phyloP scores from a whole-genome alignment of 2,113 vertebrate genomes.

The Pollachius pollachius region DNA sequence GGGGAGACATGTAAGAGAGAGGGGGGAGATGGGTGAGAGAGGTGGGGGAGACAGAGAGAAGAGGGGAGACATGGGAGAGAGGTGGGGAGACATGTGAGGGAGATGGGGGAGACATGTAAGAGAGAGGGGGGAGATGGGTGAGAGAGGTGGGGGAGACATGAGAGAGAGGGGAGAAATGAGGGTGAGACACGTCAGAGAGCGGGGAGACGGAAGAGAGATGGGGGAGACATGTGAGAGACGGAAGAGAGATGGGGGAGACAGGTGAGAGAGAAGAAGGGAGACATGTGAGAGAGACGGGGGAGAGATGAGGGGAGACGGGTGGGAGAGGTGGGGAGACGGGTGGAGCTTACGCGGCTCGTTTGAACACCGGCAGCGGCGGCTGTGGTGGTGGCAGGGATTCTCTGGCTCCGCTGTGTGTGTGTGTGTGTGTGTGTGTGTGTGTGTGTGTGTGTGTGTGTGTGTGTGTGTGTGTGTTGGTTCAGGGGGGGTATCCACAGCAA shows the following conservation, averaged over 20 bases:
- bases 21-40: too few relatives aligned
- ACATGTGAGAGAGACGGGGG: constrained; percentile 53
- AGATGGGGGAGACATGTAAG: background rate
- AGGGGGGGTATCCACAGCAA: constrained; percentile 9
- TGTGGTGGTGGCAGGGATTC: constrained; percentile 28
- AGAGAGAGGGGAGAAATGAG: constrained; percentile 2
- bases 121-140: background rate
- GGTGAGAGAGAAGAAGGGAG: constrained; percentile 50
- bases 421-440: background rate
- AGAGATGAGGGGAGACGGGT: constrained; percentile 17
- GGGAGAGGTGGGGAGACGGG: constrained; percentile 45
- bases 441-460: constrained; percentile 43
- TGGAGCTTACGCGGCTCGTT: constrained; percentile 56
- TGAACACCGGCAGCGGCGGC: constrained; percentile 49
- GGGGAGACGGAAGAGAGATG: background rate
- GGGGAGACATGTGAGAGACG: constrained; percentile 3
- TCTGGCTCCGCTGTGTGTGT: constrained; percentile 62
- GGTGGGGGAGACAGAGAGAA: too few relatives aligned
- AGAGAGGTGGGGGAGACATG: constrained; percentile 10
- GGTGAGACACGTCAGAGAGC: background rate
- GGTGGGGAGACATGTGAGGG: background rate
- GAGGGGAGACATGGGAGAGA: too few relatives aligned
- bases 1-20: too few relatives aligned
- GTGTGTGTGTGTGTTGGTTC: constrained; percentile 15
- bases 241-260: constrained; percentile 34